Percentiles rank a stretch among this genome's conserved stretches.
phyloP scores from a whole-genome alignment of 2,113 vertebrate genomes.

The Theropithecus gelada region DNA sequence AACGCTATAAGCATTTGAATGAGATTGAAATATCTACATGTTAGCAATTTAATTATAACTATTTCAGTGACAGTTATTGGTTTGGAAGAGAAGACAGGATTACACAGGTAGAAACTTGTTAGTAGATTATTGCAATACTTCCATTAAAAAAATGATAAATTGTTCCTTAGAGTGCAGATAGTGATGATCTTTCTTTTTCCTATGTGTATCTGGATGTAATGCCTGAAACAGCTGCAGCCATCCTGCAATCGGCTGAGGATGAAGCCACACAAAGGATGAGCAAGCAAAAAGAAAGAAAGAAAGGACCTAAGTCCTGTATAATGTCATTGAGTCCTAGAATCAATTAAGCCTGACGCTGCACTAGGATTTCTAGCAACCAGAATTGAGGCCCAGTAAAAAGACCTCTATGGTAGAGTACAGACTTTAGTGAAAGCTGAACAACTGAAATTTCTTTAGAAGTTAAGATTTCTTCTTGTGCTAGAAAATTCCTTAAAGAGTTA shows the following conservation, averaged over 20 bases:
- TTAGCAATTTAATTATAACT: neutral
- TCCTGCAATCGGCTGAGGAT: neutral
- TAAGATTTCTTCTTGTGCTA: neutral
- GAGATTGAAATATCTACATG: neutral
- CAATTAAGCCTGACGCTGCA: neutral
- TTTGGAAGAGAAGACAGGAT: neutral
- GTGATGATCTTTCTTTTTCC: neutral
- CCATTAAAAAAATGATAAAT: neutral
- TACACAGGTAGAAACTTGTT: neutral
- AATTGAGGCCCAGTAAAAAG: neutral
- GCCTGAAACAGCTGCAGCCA: neutral
- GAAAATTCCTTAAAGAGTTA: slow-evolving; percentile 79
- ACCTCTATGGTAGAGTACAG: neutral
- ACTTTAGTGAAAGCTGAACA: neutral
- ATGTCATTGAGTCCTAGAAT: neutral
- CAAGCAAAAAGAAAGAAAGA: neutral
- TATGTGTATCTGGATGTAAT: neutral
- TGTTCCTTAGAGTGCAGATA: neutral
- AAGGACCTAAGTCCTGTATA: neutral
- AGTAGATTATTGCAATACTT: neutral
- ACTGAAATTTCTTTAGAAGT: neutral
- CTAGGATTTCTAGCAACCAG: neutral
- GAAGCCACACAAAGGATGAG: neutral
- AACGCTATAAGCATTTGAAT: neutral
- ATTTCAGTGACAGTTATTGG: neutral